Conservation (phyloP, 1,140 invertebrate genomes). For the Drosophila murphyi region DNA sequence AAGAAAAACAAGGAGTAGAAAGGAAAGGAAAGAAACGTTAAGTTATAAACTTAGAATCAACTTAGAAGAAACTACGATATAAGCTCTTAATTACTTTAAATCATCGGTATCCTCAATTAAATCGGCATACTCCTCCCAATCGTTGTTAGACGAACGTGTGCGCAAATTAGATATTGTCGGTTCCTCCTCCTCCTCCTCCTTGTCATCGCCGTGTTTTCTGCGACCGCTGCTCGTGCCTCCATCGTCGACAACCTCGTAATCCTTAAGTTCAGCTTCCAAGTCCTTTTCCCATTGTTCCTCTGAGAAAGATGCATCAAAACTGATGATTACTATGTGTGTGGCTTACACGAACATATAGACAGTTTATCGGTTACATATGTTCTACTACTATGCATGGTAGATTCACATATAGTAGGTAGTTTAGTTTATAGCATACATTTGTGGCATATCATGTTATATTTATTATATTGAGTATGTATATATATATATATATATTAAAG, state of each 20-base stretch:
- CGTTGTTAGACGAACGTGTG: slow-evolving; percentile 82
- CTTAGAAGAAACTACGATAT: slow-evolving; percentile 85
- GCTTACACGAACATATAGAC: slow-evolving; percentile 43
- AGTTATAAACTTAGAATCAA: slow-evolving; percentile 82
- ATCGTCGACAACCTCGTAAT: slow-evolving; percentile 94
- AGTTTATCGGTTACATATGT: slow-evolving; percentile 15
- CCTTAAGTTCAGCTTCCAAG: slow-evolving; percentile 95
- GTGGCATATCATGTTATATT: slow-evolving; percentile 51
- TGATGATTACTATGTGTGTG: slow-evolving; percentile 65
- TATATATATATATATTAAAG: slow-evolving; percentile 8
- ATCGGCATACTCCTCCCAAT: slow-evolving; percentile 84
- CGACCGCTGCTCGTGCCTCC: slow-evolving; percentile 55
- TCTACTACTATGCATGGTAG: slow-evolving; percentile 20
- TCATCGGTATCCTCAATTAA: slow-evolving; percentile 85
- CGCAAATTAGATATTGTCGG: slow-evolving; percentile 84
- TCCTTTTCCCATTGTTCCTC: slow-evolving; percentile 97
- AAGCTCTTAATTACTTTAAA: slow-evolving; percentile 85
- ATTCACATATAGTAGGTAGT: slow-evolving; percentile 16
- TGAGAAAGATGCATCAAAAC: slow-evolving; percentile 75
- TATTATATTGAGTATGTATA: slow-evolving; percentile 28
- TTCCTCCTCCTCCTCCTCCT: slow-evolving; percentile 69
- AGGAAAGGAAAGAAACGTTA: slow-evolving; percentile 77
- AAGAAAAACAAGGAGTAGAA: slow-evolving; percentile 70
- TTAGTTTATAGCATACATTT: slow-evolving; percentile 51
- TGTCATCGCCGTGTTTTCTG: slow-evolving; percentile 11